These are phyloP conservation scores for Fistularia tabacaria DNA, from an alignment of 2,797 vertebrate species.

Conservation along the genomic window DNA sequence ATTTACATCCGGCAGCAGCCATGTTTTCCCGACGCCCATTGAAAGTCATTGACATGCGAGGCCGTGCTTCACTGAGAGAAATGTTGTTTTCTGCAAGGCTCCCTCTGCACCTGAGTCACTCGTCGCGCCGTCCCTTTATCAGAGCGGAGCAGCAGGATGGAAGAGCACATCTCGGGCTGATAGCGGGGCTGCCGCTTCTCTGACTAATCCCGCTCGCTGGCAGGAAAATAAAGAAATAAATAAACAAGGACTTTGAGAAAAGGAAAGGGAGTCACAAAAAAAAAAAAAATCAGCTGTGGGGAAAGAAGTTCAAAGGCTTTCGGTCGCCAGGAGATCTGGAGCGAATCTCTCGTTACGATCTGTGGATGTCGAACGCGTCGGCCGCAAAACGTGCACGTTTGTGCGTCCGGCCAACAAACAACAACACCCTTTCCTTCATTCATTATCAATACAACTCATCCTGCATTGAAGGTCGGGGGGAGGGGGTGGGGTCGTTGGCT, in stretches of 20 bases:
- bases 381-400: conserved; percentile 17
- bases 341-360: conserved; percentile 54
- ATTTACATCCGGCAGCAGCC: conserved; percentile 23
- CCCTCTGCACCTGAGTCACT: conserved; percentile 65
- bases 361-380: conserved; percentile 46
- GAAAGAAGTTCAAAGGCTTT: conserved; percentile 59
- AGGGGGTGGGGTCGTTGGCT: no score
- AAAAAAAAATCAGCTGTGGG: conserved; percentile 56
- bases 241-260: conserved; percentile 47
- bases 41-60: conserved; percentile 64
- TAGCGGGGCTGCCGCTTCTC: conserved; percentile 60
- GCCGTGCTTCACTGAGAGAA: conserved; percentile 56
- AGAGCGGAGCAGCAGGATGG: conserved; percentile 70
- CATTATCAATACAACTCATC: no score
- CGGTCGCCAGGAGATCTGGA: conserved; percentile 51
- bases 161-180: conserved; percentile 72
- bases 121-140: conserved; percentile 69
- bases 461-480: no score
- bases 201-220: conserved; percentile 69
- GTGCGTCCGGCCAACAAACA: background rate
- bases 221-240: conserved; percentile 64
- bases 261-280: conserved; percentile 18
- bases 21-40: conserved; percentile 34
- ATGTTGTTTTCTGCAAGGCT: conserved; percentile 63
- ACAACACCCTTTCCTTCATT: no score